Conservation (phyloP, 1,140 invertebrate genomes). For the Drosophila novamexicana region DNA sequence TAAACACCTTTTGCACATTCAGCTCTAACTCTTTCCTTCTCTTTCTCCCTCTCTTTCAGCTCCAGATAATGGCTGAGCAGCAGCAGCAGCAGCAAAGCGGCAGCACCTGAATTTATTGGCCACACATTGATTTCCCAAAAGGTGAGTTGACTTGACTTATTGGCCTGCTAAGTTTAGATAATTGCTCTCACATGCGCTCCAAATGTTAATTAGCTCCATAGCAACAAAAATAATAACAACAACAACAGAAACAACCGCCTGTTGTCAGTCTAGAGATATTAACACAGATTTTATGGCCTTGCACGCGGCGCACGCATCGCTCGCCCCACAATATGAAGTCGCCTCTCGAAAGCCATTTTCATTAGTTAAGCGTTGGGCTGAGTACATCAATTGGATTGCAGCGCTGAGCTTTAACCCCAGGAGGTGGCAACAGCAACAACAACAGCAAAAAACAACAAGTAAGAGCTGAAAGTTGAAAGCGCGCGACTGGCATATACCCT, state of each 20-base stretch:
- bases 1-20: constrained; percentile 40
- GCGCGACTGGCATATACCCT: not conserved
- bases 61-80: constrained; percentile 34
- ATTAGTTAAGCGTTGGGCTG: constrained; percentile 32
- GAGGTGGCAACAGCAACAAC: constrained; percentile 7
- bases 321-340: constrained; percentile 6
- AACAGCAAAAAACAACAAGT: constrained; percentile 16
- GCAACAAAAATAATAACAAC: constrained; percentile 22
- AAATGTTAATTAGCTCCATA: constrained; percentile 63
- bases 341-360: constrained; percentile 30
- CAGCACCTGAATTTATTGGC: constrained; percentile 63
- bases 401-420: constrained; percentile 26
- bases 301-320: constrained; percentile 28
- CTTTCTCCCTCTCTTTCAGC: constrained; percentile 30
- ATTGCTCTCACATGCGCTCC: constrained; percentile 60
- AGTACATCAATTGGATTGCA: constrained; percentile 34
- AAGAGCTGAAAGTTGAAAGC: not conserved
- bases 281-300: constrained; percentile 75
- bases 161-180: constrained; percentile 63
- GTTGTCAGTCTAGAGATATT: constrained; percentile 59
- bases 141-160: constrained; percentile 68
- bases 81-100: constrained; percentile 18
- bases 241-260: not conserved
- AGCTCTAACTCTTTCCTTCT: constrained; percentile 8
- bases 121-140: constrained; percentile 46